phyloP scores from a whole-genome alignment of 1,140 invertebrate genomes.

The Aphaenogaster rudis region DNA sequence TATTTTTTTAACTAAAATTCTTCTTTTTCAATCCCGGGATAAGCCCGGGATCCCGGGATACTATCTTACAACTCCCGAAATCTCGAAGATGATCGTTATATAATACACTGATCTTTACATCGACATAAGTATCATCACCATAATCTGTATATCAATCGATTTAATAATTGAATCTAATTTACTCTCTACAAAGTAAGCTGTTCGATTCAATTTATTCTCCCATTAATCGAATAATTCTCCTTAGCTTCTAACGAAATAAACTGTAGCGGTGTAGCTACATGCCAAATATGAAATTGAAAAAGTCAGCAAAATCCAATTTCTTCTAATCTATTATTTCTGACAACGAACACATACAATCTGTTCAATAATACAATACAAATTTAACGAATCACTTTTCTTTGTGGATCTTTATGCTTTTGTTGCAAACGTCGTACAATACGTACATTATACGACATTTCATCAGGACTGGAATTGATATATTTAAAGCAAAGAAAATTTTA shows the following conservation, averaged over 20 bases:
- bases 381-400: not conserved
- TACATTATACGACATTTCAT: too few relatives aligned
- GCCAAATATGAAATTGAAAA: not conserved
- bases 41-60: too few relatives aligned
- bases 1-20: too few relatives aligned
- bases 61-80: too few relatives aligned
- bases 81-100: too few relatives aligned
- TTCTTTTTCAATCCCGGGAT: too few relatives aligned
- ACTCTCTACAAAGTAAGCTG: not conserved
- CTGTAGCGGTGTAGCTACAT: not conserved
- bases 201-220: not conserved
- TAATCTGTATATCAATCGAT: not conserved
- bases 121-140: not conserved
- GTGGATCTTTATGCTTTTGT: not conserved
- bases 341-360: not conserved
- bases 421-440: too few relatives aligned
- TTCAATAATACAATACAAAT: not conserved
- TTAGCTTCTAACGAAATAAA: conserved; percentile 8
- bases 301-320: not conserved
- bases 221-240: not conserved
- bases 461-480: too few relatives aligned
- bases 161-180: not conserved
- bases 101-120: not conserved
- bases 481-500: not conserved
- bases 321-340: not conserved